Evolutionary conservation across 2,113 vertebrate genomes (phyloP).

Genomic region (Cavia porcellus): DNA sequence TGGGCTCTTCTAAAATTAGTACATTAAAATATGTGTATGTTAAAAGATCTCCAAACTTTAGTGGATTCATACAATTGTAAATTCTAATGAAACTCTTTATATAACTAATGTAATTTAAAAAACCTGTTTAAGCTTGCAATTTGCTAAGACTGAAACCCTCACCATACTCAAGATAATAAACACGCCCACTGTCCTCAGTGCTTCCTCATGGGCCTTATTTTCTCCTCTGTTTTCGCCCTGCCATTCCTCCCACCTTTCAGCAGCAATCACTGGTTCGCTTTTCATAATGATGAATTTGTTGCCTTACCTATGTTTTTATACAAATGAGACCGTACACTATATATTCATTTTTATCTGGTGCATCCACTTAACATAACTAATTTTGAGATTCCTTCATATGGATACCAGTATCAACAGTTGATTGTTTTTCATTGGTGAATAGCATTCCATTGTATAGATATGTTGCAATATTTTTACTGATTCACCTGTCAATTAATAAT

Average conservation of each 20-base stretch:
- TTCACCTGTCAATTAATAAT: neutral
- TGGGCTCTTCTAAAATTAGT: neutral
- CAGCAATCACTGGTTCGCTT: neutral
- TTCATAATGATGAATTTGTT: neutral
- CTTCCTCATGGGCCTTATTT: neutral
- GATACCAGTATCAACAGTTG: neutral
- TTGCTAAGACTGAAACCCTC: neutral
- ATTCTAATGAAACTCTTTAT: neutral
- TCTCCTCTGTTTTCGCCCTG: neutral
- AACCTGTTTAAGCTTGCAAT: neutral
- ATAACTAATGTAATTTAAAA: neutral
- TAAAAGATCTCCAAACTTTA: neutral
- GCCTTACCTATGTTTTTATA: neutral
- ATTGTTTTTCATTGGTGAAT: slow-evolving; percentile 22
- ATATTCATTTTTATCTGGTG: neutral
- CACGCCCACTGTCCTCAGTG: neutral
- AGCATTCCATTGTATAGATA: neutral
- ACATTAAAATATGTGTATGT: neutral
- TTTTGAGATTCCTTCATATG: neutral
- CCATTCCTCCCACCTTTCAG: neutral
- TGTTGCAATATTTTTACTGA: neutral
- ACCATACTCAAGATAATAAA: neutral
- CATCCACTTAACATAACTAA: neutral
- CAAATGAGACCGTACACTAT: neutral
- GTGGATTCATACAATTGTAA: neutral